Evolutionary conservation across 2,113 vertebrate genomes (phyloP).

Genomic region (Falco punctatus): DNA sequence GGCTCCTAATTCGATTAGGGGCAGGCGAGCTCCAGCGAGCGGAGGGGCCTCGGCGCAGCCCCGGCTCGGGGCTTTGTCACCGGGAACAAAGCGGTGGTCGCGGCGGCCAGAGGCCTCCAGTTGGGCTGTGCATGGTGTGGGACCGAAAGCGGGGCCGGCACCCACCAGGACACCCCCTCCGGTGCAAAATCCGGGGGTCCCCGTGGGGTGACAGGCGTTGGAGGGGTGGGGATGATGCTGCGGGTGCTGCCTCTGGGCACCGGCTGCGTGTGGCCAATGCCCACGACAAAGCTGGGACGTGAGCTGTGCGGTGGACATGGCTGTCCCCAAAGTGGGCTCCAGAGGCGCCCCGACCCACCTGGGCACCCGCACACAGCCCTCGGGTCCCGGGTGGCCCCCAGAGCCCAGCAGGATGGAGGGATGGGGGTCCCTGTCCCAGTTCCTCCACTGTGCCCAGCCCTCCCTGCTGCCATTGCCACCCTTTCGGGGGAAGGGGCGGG

Average conservation of each 20-base stretch:
- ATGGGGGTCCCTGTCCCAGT: conserved; percentile 12
- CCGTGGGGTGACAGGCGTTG: not conserved
- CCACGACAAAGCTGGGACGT: no score
- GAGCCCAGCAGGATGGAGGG: conserved; percentile 72
- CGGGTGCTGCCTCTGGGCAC: no score
- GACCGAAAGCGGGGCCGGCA: not conserved
- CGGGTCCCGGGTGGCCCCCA: conserved; percentile 65
- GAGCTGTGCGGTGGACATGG: not conserved
- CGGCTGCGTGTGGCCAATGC: no score
- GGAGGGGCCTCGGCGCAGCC: not conserved
- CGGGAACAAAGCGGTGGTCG: not conserved
- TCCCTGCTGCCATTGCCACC: rapidly evolving
- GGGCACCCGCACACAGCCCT: not conserved
- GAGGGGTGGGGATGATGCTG: no score
- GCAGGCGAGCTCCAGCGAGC: not conserved
- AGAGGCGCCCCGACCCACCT: not conserved
- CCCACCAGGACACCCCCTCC: not conserved
- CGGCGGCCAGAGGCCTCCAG: not conserved
- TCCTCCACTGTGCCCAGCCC: not conserved
- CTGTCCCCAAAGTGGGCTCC: not conserved
- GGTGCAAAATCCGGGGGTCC: not conserved
- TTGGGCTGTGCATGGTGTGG: not conserved
- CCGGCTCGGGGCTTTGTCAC: not conserved
- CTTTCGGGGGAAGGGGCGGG: rapidly evolving
- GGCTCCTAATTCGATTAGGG: conserved; percentile 45